A percentile compares a stretch with the other conserved stretches of the same genome.
Evolutionary conservation across 2,888 invertebrate species (phyloP).

Genomic region (Polymixis lichenea): DNA sequence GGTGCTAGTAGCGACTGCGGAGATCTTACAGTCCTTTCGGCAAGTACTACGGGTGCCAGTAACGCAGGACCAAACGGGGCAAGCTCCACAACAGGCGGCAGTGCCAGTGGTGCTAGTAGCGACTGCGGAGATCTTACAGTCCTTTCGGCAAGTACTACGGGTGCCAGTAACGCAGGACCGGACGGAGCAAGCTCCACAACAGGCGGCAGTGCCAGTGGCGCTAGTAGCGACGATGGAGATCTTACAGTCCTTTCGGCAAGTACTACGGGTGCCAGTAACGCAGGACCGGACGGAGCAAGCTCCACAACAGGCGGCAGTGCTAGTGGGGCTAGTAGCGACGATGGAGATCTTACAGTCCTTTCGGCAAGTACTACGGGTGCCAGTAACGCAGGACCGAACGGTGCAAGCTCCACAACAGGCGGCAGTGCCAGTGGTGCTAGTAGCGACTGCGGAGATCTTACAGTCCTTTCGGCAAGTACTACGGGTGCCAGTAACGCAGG

Average conservation of each 20-base stretch:
- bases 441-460: background rate
- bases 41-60: no score
- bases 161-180: background rate
- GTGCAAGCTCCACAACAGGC: background rate
- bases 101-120: no score
- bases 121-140: background rate
- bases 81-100: background rate
- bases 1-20: rapidly evolving
- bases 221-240: background rate
- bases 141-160: background rate
- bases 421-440: background rate
- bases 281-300: background rate
- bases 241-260: background rate
- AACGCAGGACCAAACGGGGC: background rate
- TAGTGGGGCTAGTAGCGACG: rapidly evolving
- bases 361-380: background rate
- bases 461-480: background rate
- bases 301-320: background rate
- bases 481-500: no score
- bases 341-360: rapidly evolving
- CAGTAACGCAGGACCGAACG: no score
- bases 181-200: background rate
- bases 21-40: background rate
- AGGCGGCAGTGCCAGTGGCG: background rate
- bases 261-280: background rate